These are phyloP conservation scores for Alectoris magna DNA, from an alignment of 2,797 vertebrate species.

Conservation along the genomic window DNA sequence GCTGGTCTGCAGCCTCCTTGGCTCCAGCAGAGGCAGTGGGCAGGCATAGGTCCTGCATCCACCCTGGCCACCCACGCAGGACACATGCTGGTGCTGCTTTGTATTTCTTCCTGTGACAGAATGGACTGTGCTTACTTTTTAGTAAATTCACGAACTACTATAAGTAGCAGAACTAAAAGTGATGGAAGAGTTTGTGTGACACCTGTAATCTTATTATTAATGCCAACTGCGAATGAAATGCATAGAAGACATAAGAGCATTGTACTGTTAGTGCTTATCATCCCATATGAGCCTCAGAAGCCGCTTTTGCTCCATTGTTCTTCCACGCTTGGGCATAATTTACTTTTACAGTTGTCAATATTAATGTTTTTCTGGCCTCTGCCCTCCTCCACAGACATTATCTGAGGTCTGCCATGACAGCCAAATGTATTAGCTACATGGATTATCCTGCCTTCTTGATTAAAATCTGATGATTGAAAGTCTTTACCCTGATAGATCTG, in stretches of 20 bases:
- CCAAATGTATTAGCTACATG: not conserved
- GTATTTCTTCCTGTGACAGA: not conserved
- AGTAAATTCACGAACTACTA: not conserved
- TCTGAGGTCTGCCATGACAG: not conserved
- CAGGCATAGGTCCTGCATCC: not conserved
- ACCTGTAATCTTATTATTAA: not conserved
- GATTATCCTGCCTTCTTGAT: not conserved
- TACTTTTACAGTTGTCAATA: not conserved
- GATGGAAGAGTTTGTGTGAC: not conserved
- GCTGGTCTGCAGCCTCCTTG: not conserved
- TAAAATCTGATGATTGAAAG: not conserved
- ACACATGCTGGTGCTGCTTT: rapidly evolving
- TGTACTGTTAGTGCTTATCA: not conserved
- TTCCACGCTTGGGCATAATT: not conserved
- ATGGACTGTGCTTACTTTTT: not conserved
- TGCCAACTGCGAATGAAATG: not conserved
- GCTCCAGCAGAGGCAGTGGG: not conserved
- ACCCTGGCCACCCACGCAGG: no score
- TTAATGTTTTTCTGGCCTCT: not conserved
- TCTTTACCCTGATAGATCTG: not conserved
- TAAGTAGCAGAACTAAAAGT: not conserved
- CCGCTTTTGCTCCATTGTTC: not conserved
- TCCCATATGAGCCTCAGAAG: not conserved
- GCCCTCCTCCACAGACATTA: rapidly evolving
- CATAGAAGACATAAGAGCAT: not conserved